These are phyloP conservation scores for Stegophylla sp. DNA, from an alignment of 2,888 invertebrate genomes.

Conservation along the genomic window DNA sequence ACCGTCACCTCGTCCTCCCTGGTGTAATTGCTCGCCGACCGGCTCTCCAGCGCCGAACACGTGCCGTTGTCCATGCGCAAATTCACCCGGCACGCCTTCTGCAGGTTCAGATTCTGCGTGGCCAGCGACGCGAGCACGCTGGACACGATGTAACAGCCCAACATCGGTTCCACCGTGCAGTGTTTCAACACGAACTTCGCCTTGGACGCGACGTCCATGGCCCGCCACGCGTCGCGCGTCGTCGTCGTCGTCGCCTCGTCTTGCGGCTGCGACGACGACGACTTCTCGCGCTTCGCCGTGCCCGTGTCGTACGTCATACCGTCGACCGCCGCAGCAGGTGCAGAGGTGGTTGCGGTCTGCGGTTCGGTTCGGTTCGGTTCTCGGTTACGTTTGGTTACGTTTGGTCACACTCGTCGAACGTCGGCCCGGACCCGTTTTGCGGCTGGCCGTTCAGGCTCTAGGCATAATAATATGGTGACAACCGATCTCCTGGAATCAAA, in stretches of 20 bases:
- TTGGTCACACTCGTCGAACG: not conserved
- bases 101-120: slow-evolving; percentile 83
- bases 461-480: not conserved
- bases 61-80: slow-evolving; percentile 75
- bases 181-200: slow-evolving; percentile 69
- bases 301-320: slow-evolving; percentile 42
- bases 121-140: slow-evolving; percentile 75
- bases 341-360: not conserved
- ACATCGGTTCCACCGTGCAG: slow-evolving; percentile 78
- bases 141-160: slow-evolving; percentile 76
- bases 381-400: not conserved
- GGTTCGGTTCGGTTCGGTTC: too few relatives aligned
- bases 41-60: slow-evolving; percentile 77
- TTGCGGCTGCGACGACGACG: not conserved
- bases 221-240: slow-evolving; percentile 35
- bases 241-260: too few relatives aligned
- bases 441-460: not conserved
- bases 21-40: slow-evolving; percentile 74
- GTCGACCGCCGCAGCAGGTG: not conserved
- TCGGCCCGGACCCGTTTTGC: not conserved
- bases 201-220: slow-evolving; percentile 44
- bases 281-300: slow-evolving; percentile 11
- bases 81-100: slow-evolving; percentile 86
- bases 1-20: slow-evolving; percentile 71
- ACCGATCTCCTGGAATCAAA: not conserved